These are phyloP conservation scores for Graptemys geographica DNA, from an alignment of 2,797 vertebrate genomes.

Conservation along the genomic window DNA sequence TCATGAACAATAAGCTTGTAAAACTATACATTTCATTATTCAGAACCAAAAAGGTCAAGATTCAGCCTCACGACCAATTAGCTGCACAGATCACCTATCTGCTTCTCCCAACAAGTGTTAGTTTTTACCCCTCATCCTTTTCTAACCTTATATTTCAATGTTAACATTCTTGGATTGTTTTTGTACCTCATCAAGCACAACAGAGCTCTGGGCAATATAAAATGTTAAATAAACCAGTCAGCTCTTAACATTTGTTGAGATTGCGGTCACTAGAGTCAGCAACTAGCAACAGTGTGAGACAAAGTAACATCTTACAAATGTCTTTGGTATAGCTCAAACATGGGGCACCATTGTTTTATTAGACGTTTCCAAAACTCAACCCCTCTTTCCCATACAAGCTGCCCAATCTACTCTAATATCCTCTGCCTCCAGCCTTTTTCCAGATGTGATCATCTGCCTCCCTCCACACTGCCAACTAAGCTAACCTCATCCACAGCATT, in stretches of 20 bases:
- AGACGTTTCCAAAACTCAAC: constrained; percentile 5
- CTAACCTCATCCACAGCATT: neutral
- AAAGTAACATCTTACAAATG: neutral
- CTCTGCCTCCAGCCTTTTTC: neutral
- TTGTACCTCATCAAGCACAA: neutral
- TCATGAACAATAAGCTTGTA: neutral
- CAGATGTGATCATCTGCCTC: neutral
- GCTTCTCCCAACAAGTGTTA: neutral
- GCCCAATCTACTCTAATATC: neutral
- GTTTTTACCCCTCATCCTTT: neutral
- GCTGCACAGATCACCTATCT: neutral
- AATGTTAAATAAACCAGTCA: constrained; percentile 5
- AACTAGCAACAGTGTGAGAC: neutral
- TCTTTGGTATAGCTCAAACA: neutral
- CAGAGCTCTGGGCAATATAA: neutral
- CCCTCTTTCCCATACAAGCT: neutral
- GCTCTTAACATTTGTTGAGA: neutral
- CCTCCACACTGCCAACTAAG: neutral
- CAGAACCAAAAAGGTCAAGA: neutral
- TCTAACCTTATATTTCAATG: neutral
- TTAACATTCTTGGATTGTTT: neutral
- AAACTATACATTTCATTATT: neutral
- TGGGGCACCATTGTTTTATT: neutral
- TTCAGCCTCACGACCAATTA: neutral
- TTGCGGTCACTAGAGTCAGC: neutral